Base-by-base conservation (phyloP, 2,797 vertebrate genomes). In the Molossus alvarezi region DNA sequence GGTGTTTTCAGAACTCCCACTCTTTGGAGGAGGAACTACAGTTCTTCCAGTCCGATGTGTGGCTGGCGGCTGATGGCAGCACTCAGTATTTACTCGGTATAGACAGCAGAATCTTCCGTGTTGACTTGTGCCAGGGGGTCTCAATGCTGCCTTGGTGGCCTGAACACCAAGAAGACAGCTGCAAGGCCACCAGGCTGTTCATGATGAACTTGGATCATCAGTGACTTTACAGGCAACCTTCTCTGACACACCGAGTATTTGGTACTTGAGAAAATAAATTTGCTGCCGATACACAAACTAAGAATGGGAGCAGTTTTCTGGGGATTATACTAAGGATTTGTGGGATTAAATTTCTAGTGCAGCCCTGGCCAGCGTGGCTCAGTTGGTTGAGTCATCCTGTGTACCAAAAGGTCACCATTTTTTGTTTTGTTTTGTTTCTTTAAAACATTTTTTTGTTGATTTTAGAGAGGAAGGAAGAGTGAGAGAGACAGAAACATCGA, bases 231-330 rank as follows among this genome's bases (percentile, higher is more conserved):
- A 48, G 51, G 67, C 83, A 77, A 64, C 73, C 75, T 67, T 72
- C 58, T 86, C 93, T 97, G 92, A 97, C 55, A 96, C 88, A 79
- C 82, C 89, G 83, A 92, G 60, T 96, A 58, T 95, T 87, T 96
- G 57, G 71, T 73, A 55, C 51, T 81, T 95, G 95, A 98, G 88
- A 95, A 95, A 94, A 96, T 97, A 81, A 96, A 89, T 62, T 94
- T 71, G 96, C 69, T 85, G 2, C 29, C 77, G 79, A 62, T 71
- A 93, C 1, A 90, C 23, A 90, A 83, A 92, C 76, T 86, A 90
- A 90, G 45, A 90, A 93, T 85, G 67, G 60, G 57, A 72, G 11
- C 14, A 45, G 27, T 97, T 95, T 95, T 79, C 90, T 94, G 64
- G 20, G 87, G 94, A 93, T 97, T 95, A 96, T 57, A 82, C 21